Evolutionary conservation across 2,113 vertebrate genomes (phyloP).

Genomic region (Pseudopipra pipra): DNA sequence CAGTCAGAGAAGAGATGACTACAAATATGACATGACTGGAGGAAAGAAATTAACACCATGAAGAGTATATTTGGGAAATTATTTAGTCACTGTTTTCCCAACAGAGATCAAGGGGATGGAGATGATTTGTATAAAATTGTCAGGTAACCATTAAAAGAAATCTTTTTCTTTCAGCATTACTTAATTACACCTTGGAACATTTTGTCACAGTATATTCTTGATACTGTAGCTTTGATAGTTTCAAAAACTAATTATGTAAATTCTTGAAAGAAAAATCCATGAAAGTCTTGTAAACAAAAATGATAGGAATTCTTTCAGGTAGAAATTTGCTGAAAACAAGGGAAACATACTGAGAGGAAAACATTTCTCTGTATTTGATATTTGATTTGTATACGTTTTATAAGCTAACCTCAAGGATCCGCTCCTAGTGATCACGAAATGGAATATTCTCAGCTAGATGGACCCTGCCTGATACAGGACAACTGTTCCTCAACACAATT

Average conservation of each 20-base stretch:
- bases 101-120: background rate
- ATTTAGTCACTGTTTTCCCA: background rate
- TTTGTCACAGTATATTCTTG: background rate
- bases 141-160: background rate
- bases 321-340: background rate
- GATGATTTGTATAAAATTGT: background rate
- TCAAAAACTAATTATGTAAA: background rate
- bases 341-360: background rate
- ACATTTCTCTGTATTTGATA: background rate
- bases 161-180: fast-evolving
- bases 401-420: background rate
- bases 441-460: background rate
- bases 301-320: background rate
- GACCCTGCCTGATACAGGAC: background rate
- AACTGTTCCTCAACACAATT: background rate
- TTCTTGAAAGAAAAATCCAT: background rate
- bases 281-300: background rate
- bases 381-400: background rate
- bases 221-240: background rate
- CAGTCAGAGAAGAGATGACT: background rate
- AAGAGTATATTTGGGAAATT: background rate
- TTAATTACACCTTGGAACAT: background rate
- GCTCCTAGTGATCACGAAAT: background rate
- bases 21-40: background rate
- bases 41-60: background rate